Evolutionary conservation across 2,888 invertebrate species (phyloP).

Genomic region (Parelbella ahira): DNA sequence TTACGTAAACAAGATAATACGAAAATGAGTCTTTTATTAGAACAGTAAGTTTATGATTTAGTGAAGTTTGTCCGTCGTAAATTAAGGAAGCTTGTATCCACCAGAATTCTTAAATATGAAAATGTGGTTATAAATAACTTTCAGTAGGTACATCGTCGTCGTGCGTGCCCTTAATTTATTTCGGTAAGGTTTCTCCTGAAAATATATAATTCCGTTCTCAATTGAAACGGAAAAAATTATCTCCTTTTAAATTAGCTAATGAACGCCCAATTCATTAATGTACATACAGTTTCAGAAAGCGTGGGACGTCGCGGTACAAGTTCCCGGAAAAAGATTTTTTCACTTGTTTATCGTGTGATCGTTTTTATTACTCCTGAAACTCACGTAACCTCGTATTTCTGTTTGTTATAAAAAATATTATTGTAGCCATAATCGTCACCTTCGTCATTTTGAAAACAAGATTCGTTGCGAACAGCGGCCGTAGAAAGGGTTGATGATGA

Average conservation of each 20-base stretch:
- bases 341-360: too few species aligned
- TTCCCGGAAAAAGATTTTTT: conserved; percentile 2
- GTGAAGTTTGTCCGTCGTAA: conserved; percentile 3
- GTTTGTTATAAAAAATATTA: too few species aligned
- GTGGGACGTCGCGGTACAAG: conserved; percentile 1
- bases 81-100: not conserved
- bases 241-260: conserved; percentile 2
- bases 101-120: not conserved
- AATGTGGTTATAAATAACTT: conserved; percentile 5
- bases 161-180: conserved; percentile 4
- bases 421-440: too few species aligned
- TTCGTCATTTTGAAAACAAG: too few species aligned
- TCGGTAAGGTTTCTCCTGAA: conserved; percentile 6
- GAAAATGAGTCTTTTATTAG: conserved; percentile 5
- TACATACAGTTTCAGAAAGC: not conserved
- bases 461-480: too few species aligned
- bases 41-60: conserved; percentile 7
- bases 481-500: too few species aligned
- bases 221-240: conserved; percentile 11
- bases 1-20: conserved; percentile 6
- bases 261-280: conserved; percentile 5
- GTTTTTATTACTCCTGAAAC: too few species aligned
- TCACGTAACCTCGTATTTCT: too few species aligned
- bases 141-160: not conserved
- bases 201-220: conserved; percentile 7